These are phyloP conservation scores for Papilio polytes DNA, from an alignment of 1,140 invertebrate genomes.

Conservation along the genomic window DNA sequence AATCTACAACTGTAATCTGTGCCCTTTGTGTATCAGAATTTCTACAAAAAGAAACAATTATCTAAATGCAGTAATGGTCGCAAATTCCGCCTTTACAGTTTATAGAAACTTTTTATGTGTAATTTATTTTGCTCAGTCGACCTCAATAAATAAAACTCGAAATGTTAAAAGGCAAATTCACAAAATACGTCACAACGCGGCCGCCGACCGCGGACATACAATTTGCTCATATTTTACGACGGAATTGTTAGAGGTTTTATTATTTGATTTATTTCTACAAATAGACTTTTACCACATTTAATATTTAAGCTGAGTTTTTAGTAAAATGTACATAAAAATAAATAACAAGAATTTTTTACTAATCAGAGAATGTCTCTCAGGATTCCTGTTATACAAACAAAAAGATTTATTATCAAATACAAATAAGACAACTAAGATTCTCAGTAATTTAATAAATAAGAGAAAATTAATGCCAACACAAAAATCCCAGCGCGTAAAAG, in stretches of 20 bases:
- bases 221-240: background rate
- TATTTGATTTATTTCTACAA: background rate
- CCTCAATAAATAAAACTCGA: conserved; percentile 5
- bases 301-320: too few species aligned
- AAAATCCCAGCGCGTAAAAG: too few species aligned
- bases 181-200: background rate
- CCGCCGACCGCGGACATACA: background rate
- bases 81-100: background rate
- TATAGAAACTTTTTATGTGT: background rate
- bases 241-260: background rate
- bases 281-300: background rate
- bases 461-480: too few species aligned
- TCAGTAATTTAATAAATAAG: too few species aligned
- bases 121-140: background rate
- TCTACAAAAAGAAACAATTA: background rate
- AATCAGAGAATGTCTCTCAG: too few species aligned
- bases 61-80: background rate
- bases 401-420: too few species aligned
- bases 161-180: conserved; percentile 9
- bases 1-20: too few species aligned
- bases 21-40: background rate
- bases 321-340: too few species aligned
- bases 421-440: too few species aligned
- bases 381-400: too few species aligned
- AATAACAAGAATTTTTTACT: too few species aligned